Conservation (phyloP, 1,140 invertebrate genomes). For the Bacillus rossius region DNA sequence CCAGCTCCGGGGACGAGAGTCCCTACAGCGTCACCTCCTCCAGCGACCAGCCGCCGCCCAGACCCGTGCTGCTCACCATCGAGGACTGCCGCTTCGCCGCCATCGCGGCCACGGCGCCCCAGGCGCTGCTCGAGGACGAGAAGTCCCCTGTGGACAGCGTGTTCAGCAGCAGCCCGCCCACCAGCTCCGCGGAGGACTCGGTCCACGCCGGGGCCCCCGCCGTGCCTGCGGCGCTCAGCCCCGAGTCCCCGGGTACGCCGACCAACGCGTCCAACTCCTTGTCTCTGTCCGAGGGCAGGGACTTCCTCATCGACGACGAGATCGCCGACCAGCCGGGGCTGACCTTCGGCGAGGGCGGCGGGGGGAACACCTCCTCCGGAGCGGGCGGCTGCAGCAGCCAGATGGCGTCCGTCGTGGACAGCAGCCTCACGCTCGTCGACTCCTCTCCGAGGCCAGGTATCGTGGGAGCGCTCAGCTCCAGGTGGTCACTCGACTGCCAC, state of each 20-base stretch:
- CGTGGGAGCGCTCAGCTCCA: constrained; percentile 7
- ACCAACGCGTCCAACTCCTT: constrained; percentile 71
- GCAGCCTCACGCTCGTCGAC: constrained; percentile 24
- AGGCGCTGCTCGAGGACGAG: constrained; percentile 13
- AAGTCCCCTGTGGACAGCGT: constrained; percentile 18
- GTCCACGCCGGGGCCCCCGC: neutral
- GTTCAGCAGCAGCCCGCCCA: constrained; percentile 8
- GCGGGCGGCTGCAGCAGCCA: constrained; percentile 11
- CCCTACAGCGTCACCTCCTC: neutral
- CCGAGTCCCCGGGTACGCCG: constrained; percentile 58
- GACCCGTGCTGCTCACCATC: constrained; percentile 47
- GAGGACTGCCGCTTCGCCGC: constrained; percentile 73
- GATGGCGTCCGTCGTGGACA: constrained; percentile 5
- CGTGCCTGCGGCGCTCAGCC: neutral
- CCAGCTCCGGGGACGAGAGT: neutral
- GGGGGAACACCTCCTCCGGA: neutral
- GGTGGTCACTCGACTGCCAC: too few relatives aligned
- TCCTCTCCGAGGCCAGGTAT: constrained; percentile 36
- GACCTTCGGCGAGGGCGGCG: constrained; percentile 54
- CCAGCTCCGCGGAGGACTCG: neutral
- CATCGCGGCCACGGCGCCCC: constrained; percentile 54
- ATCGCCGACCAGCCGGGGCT: constrained; percentile 85
- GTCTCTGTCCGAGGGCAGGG: constrained; percentile 60
- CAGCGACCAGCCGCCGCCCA: neutral
- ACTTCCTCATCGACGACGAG: constrained; percentile 81